Percentiles rank a stretch among this genome's conserved stretches.
Conservation (phyloP, 30 jellyfish, hydroid and myxozoan genomes). For the Catostylus mosaicus region DNA sequence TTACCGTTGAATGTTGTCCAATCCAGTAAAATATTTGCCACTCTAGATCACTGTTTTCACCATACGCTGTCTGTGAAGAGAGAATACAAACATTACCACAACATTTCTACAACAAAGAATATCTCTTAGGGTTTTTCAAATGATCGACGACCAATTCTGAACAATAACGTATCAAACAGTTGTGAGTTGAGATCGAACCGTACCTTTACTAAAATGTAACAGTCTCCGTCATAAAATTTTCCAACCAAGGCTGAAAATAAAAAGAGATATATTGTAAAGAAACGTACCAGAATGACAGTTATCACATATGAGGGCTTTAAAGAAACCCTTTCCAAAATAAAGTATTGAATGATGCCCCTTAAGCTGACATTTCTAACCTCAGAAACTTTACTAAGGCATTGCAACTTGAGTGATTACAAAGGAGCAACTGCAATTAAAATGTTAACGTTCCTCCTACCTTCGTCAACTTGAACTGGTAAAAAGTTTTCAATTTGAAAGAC, state of each 20-base stretch:
- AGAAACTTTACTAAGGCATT: too few relatives aligned
- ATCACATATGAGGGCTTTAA: too few relatives aligned
- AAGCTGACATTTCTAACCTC: too few relatives aligned
- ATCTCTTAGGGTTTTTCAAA: too few relatives aligned
- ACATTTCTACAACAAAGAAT: neutral
- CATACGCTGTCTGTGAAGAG: slow-evolving; percentile 68
- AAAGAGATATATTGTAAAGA: neutral
- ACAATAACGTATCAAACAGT: too few relatives aligned
- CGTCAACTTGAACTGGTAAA: slow-evolving; percentile 94
- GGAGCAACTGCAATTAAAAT: too few relatives aligned
- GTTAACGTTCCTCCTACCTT: slow-evolving; percentile 72
- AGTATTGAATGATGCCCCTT: too few relatives aligned
- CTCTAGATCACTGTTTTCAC: slow-evolving; percentile 82
- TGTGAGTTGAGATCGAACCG: too few relatives aligned
- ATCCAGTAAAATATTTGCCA: slow-evolving; percentile 96
- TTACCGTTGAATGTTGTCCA: slow-evolving; percentile 98
- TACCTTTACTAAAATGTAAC: slow-evolving; percentile 93
- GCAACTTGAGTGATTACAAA: too few relatives aligned
- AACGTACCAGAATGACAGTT: too few relatives aligned
- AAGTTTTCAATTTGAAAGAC: slow-evolving; percentile 95
- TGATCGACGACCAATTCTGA: too few relatives aligned
- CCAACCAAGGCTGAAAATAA: slow-evolving; percentile 81
- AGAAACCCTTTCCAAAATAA: too few relatives aligned
- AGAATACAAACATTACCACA: neutral
- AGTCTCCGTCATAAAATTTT: slow-evolving; percentile 97